Base-by-base conservation (phyloP, 1,140 invertebrate genomes). In the Stegodyphus mimosarum region DNA sequence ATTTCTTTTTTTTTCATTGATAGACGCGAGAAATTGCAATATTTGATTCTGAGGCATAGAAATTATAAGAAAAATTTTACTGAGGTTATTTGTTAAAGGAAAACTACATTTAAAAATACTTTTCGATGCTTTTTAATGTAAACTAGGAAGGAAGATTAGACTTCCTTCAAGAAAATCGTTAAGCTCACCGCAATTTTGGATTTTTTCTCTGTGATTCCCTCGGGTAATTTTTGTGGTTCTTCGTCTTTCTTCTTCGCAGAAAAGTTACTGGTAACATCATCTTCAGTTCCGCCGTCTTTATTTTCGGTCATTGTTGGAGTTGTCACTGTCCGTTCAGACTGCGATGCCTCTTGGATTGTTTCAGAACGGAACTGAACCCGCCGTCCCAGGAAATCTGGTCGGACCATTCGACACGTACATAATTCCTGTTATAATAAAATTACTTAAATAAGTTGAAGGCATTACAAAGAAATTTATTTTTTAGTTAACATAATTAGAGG, bases 311-410 rank as follows among this genome's bases (percentile, higher is more conserved):
- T 7, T 17, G 79, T 3, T 1, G 79, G 79, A 3, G 79, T 72
- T 4, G 50, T 76, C 33, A 49, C 13, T 11, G 49, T 83, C 6
- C 55, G 49, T 13, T 69, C 71, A 2, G 64, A 75, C 4, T 50
- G 18, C 6, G 72, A 69, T 2, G 5, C 73, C 55, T 83, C 81
- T 0, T 18, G 81, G 7, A 83, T 83, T 17, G 81, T 74, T 0
- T 83, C 81, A 6, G 81, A 83, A 6, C 51, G 81, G 33, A 83
- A 83, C 49, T 83, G 60, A 2, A 83, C 81, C 13, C 52, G 17
- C 11, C 81, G 15, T 13, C 63, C 70, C 10, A 75, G 6, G 6
- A 83, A 48, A 0, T 83, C 72, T 7, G 63, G 63, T 6, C 48
- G 60, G 4, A 17, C 50, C 3, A 50, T 7, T 55, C 72, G 72